Conservation (phyloP, 1,140 invertebrate genomes). For the Drosophila punjabiensis region DNA sequence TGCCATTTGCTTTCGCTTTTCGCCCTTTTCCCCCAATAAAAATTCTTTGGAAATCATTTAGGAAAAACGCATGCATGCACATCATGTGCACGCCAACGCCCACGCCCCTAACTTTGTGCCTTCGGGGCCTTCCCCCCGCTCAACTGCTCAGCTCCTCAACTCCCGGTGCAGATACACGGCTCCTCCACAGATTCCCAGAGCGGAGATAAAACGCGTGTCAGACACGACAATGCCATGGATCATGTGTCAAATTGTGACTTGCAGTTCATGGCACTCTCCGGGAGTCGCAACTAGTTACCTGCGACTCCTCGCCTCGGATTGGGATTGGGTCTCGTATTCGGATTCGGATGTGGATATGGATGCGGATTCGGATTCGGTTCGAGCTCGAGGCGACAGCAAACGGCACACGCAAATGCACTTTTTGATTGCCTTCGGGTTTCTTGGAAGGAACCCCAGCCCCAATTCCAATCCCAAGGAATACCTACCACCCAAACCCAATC, state of each 20-base stretch:
- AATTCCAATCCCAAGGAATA: too few relatives aligned
- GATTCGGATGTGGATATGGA: conserved; percentile 10
- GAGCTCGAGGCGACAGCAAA: conserved; percentile 61
- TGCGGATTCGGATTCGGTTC: conserved; percentile 14
- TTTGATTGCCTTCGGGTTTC: conserved; percentile 72
- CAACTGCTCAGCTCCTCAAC: not conserved
- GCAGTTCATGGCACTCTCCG: conserved; percentile 53
- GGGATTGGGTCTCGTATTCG: conserved; percentile 1
- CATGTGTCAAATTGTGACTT: conserved; percentile 83
- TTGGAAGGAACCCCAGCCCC: conserved; percentile 9
- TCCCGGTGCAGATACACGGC: conserved; percentile 2
- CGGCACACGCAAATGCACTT: conserved; percentile 80
- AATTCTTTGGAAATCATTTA: conserved; percentile 82
- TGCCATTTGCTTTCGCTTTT: conserved; percentile 42
- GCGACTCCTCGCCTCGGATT: conserved; percentile 2
- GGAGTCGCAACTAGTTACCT: conserved; percentile 70
- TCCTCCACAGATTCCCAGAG: conserved; percentile 34
- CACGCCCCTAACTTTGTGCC: conserved; percentile 12
- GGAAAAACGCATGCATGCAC: conserved; percentile 82
- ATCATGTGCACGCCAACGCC: conserved; percentile 68
- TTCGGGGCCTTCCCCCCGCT: not conserved
- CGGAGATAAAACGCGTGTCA: conserved; percentile 80
- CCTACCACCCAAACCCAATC: conserved; percentile 24
- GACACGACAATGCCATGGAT: conserved; percentile 80
- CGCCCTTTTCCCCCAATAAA: conserved; percentile 75